Conservation (phyloP, 2,888 invertebrate species). For the Oasisia sp. region DNA sequence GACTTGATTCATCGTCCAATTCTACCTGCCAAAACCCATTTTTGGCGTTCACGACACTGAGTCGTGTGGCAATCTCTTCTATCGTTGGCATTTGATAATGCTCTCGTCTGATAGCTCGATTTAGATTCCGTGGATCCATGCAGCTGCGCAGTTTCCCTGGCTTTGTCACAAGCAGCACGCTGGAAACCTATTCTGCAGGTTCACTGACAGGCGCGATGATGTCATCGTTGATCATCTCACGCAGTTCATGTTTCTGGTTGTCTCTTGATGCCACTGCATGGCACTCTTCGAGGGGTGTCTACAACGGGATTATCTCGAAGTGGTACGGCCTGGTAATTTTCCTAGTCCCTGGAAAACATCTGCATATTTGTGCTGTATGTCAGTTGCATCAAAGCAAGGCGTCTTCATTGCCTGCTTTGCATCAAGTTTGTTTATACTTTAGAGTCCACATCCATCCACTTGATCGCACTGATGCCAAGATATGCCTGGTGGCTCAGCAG, state of each 20-base stretch:
- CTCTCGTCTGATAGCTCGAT: no score
- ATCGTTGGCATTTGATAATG: slow-evolving; percentile 37
- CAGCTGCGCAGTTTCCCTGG: background rate
- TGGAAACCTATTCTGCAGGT: slow-evolving; percentile 18
- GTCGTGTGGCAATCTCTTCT: slow-evolving; percentile 40
- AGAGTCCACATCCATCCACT: no score
- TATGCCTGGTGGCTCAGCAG: no score
- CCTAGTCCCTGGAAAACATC: no score
- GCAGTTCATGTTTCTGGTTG: background rate
- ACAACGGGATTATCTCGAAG: no score
- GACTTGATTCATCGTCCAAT: slow-evolving; percentile 31
- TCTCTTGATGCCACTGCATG: background rate
- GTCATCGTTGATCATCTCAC: background rate
- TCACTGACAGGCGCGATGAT: background rate
- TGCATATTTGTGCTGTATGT: no score
- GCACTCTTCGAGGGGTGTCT: no score
- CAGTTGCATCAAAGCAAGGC: no score
- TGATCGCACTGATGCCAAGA: no score
- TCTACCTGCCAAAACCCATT: slow-evolving; percentile 35
- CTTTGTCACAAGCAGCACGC: background rate
- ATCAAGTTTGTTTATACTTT: no score
- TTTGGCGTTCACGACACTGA: slow-evolving; percentile 38
- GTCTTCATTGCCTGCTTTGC: no score
- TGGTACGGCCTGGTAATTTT: no score
- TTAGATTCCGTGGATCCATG: slow-evolving; percentile 14